Evolutionary conservation across 2,797 vertebrate species (phyloP).

Genomic region (Chromis chromis): DNA sequence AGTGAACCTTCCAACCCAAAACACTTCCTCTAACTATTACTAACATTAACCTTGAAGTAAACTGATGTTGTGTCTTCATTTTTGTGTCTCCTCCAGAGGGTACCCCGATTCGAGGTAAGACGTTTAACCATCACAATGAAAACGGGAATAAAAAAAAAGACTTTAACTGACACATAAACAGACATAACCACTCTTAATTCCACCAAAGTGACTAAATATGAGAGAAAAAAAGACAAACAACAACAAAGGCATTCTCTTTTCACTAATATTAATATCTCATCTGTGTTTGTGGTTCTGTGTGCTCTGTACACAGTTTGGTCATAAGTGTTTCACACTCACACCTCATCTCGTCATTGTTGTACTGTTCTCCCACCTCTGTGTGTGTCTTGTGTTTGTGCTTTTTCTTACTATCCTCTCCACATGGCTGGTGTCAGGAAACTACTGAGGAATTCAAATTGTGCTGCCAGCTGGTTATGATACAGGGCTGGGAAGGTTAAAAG

Average conservation of each 20-base stretch:
- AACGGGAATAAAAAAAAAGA: slow-evolving; percentile 7
- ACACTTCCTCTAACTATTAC: slow-evolving; percentile 72
- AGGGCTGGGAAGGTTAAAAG: slow-evolving; percentile 12
- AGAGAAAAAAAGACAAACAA: slow-evolving; percentile 32
- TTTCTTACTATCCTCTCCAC: slow-evolving; percentile 9
- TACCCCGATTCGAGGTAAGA: slow-evolving; percentile 99
- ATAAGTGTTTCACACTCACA: slow-evolving; percentile 44
- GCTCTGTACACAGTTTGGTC: slow-evolving; percentile 49
- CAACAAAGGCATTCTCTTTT: slow-evolving; percentile 32
- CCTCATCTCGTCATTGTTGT: slow-evolving; percentile 55
- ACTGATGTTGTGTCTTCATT: slow-evolving; percentile 89
- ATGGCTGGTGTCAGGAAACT: slow-evolving; percentile 56
- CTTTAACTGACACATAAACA: slow-evolving; percentile 70
- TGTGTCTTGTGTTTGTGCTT: slow-evolving; percentile 57
- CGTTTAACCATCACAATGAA: slow-evolving; percentile 64
- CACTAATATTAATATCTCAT: slow-evolving; percentile 55
- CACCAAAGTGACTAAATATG: slow-evolving; percentile 47
- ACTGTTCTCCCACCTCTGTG: slow-evolving; percentile 51
- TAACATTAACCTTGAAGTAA: slow-evolving; percentile 81
- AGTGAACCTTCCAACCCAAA: slow-evolving; percentile 63
- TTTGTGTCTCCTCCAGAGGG: slow-evolving; percentile 95
- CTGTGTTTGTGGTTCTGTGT: slow-evolving; percentile 65
- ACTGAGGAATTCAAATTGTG: slow-evolving; percentile 38
- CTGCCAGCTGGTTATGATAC: slow-evolving; percentile 30
- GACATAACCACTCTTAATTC: slow-evolving; percentile 67